Base-by-base conservation (phyloP, 1,140 invertebrate species). In the Watersipora subatra region DNA sequence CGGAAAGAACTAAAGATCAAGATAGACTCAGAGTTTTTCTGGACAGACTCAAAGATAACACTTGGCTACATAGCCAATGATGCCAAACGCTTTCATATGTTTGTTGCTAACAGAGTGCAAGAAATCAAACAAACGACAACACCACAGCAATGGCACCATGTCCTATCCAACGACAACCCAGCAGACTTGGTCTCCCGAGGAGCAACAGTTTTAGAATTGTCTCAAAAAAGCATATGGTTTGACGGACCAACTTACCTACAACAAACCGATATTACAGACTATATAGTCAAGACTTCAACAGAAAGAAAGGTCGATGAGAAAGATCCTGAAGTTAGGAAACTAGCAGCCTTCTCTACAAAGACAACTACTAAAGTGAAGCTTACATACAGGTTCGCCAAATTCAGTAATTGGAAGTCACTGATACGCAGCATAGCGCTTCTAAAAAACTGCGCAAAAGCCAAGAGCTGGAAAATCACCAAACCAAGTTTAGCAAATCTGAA, bases 51-150 rank as follows among this genome's bases (percentile, higher is more conserved):
- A 46, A 65, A 59, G 46, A 63, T 69, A 2, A 65, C 67, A 17
- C 27, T 66, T 55, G 65, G 64, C 22, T 68, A 71, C 55, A 62
- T 71, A 3, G 22, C 62, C 27, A 71, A 71, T 29, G 15, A 30
- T 27, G 58, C 2, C 24, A 19, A 62, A 12, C 28, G 64, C 2
- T 69, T 69, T 57, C 62, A 69, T 28, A 57, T 58, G 2, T 64
- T 30, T 61, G 67, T 68, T 15, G 2, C 20, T 22, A 68, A 68
- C 24, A 12, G 65, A n/a, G 61, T 68, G 7, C 19, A 66, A 29
- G 2, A 25, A 1, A 64, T 68, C n/a, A 29, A 24, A 28, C 0
- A 27, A 17, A 20, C 3, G 1, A 30, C 67, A 28, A 64, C 3
- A 30, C 57, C 67, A 17, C 0, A 26, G 3, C 61, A 64, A 17